Base-by-base conservation (phyloP, 2,797 vertebrate genomes). In the Periophthalmus magnuspinnatus region DNA sequence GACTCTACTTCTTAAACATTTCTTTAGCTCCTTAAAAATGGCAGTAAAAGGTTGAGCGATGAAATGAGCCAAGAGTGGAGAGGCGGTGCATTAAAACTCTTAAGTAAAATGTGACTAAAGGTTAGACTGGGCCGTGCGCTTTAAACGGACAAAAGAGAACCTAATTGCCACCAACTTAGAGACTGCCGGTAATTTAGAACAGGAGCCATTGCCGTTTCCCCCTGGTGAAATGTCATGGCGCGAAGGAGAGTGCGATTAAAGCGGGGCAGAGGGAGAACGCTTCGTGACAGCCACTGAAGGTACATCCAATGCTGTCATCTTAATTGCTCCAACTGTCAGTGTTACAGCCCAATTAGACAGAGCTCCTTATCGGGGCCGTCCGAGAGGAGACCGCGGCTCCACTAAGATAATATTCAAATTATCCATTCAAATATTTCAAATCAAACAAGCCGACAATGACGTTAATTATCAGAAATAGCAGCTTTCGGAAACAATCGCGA, bases 291-390 rank as follows among this genome's bases (percentile, higher is more conserved):
- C 80, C 32, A 68, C 64, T 78, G 69, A 69, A 80, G 71, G 86
- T 86, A 88, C 86, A 85, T 79, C 80, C 81, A 84, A 81, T 90
- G 86, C 91, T 91, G 88, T 93, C 91, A 92, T 82, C 83, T 86
- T 93, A 93, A 93, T 92, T 91, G 91, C 90, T 90, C 83, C 80
- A 83, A 85, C 87, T 89, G 90, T 91, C 86, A 86, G 74, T 80
- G 75, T 89, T 88, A 87, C 80, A 76, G 81, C 82, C 87, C 90
- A 93, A 92, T 92, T 92, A 92, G 90, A 91, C 80, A 71, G 60
- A 69, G 76, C 78, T 84, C 81, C 83, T 84, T 86, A 85, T 89
- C 69, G 4, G 41, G 71, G 33, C 2, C 21, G 74, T 65, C 55
- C 19, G 34, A 28, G 52, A 72, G 67, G 41, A 84, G 81, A 82